Base-by-base conservation (phyloP, 2,888 invertebrate species). In the Agrypnus murinus region DNA sequence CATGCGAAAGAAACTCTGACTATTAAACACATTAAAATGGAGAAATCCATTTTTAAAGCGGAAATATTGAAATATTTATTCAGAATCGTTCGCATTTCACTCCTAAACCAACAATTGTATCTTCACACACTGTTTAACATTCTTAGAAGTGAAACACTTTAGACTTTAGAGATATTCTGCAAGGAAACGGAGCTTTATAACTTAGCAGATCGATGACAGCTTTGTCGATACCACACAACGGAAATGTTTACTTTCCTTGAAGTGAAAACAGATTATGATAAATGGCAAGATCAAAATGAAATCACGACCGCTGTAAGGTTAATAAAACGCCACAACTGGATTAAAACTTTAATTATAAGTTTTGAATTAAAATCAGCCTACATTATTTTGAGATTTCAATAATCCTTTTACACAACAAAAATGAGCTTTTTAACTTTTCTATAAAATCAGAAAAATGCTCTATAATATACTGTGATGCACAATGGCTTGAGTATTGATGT, bases 81-180 rank as follows among this genome's bases (percentile, higher is more conserved):
- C 17, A 38, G 36, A 50, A 38, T 14, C 36, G 43, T 46, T 63
- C 48, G 19, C 38, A 48, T 36, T 46, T 17, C 62, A 36, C 43
- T 34, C 48, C 36, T 25, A n/a, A 63, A 50, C 12, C 19, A 63
- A 63, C 48, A 63, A 48, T 48, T 48, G 62, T 63, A 48, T 48
- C 62, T 63, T 48, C 36, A 63, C 62, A 36, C 62, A n/a, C 62
- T 63, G 62, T 63, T 63, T 63, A 63, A 63, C 48, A 63, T 48
- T 63, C 62, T 63, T 48, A 48, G 62, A 63, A 25, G 46, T n/a
- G 36, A 36, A 63, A 46, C 36, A 63, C 62, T 63, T 60, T 25
- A 32, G 32, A 63, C 62, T 63, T 60, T 25, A 32, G 32, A 60
- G 43, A 60, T 45, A 60, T 46, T 60, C 32, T 46, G 60, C 34